Percentiles rank a stretch among this genome's conserved stretches.
phyloP scores from a whole-genome alignment of 2,888 invertebrate species.

The Amphipyra tragopoginis region DNA sequence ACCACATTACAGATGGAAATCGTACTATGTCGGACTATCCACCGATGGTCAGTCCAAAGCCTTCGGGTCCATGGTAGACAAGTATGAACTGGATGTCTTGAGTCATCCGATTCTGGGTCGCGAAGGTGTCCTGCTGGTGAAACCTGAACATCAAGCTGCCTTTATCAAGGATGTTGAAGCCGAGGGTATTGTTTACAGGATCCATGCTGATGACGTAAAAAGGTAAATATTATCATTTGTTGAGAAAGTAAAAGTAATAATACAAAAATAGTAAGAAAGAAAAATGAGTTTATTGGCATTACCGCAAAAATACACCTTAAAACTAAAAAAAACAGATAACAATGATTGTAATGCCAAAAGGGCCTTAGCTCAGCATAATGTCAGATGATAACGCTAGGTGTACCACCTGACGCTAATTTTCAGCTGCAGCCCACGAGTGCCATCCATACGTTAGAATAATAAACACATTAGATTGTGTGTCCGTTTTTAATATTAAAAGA shows the following conservation, averaged over 20 bases:
- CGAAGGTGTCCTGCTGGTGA: slow-evolving; percentile 81
- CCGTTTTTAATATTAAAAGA: too few species aligned
- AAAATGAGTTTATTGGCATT: too few species aligned
- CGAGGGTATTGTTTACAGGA: slow-evolving; percentile 74
- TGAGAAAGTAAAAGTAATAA: not conserved
- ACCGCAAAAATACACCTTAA: too few species aligned
- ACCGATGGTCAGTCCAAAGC: slow-evolving; percentile 67
- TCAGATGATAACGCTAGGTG: too few species aligned
- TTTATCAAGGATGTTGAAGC: slow-evolving; percentile 74
- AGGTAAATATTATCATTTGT: slow-evolving; percentile 69
- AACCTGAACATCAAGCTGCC: slow-evolving; percentile 69
- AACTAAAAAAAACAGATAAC: too few species aligned
- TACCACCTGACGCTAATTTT: too few species aligned
- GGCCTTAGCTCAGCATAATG: too few species aligned
- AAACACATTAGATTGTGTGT: too few species aligned
- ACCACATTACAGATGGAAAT: slow-evolving; percentile 68
- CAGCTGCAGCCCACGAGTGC: too few species aligned
- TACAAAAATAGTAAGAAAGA: too few species aligned
- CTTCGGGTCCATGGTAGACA: slow-evolving; percentile 62
- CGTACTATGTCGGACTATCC: slow-evolving; percentile 74
- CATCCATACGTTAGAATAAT: too few species aligned
- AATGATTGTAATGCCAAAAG: too few species aligned
- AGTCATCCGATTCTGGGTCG: slow-evolving; percentile 69
- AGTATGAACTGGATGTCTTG: slow-evolving; percentile 69
- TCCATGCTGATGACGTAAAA: slow-evolving; percentile 85